These are phyloP conservation scores for Bostrychus sinensis DNA, from an alignment of 2,113 vertebrate genomes.

Conservation along the genomic window DNA sequence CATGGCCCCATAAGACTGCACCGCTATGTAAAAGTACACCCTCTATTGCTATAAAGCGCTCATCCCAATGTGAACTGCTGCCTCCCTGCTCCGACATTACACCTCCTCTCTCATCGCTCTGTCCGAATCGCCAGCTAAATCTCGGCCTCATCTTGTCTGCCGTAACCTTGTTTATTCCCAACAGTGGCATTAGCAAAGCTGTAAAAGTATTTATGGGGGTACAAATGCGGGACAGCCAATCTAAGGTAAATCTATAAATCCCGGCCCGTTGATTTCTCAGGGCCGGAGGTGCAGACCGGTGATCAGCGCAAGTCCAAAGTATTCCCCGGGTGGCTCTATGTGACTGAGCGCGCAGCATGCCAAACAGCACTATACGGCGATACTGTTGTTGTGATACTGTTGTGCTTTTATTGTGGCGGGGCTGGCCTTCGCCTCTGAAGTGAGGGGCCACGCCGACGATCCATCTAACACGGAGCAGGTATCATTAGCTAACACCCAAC, in stretches of 20 bases:
- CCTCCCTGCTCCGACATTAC: slow-evolving; percentile 40
- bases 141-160: slow-evolving; percentile 74
- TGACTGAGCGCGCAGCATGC: slow-evolving; percentile 78
- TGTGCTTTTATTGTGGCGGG: slow-evolving; percentile 66
- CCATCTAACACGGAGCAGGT: slow-evolving; percentile 59
- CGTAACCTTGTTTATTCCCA: slow-evolving; percentile 84
- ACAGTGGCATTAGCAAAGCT: slow-evolving; percentile 79
- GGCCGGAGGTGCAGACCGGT: slow-evolving; percentile 70
- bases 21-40: slow-evolving; percentile 42
- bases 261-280: slow-evolving; percentile 76
- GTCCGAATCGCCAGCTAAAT: slow-evolving; percentile 73
- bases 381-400: slow-evolving; percentile 22
- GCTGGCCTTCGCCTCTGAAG: slow-evolving; percentile 71
- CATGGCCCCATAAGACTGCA: slow-evolving; percentile 18
- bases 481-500: slow-evolving; percentile 69
- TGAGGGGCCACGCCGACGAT: slow-evolving; percentile 54
- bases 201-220: slow-evolving; percentile 82
- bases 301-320: slow-evolving; percentile 76
- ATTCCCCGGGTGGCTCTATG: slow-evolving; percentile 73
- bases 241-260: slow-evolving; percentile 84
- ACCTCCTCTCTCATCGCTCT: slow-evolving; percentile 53
- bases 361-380: slow-evolving; percentile 66
- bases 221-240: slow-evolving; percentile 77
- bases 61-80: slow-evolving; percentile 23
- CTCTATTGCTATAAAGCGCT: slow-evolving; percentile 40